Evolutionary conservation across 1,140 invertebrate species (phyloP).

Genomic region (Brachionus rubens): DNA sequence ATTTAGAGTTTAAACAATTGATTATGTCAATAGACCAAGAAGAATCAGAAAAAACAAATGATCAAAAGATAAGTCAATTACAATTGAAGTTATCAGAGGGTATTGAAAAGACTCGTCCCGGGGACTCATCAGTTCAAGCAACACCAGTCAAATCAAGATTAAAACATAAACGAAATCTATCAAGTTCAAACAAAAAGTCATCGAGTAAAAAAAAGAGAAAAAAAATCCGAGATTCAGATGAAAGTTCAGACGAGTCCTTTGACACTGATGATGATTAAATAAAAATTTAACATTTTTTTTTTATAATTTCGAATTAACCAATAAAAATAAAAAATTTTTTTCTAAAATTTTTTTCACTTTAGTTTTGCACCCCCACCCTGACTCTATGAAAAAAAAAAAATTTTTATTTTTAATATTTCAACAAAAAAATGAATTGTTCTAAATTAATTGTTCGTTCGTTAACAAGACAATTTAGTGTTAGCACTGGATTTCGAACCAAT

Average conservation of each 20-base stretch:
- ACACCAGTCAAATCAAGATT: neutral
- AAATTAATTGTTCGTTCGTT: no score
- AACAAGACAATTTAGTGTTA: neutral
- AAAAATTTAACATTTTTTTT: no score
- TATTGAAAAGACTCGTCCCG: constrained; percentile 10
- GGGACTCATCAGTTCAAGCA: neutral
- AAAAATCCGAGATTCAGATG: constrained; percentile 19
- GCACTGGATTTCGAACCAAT: neutral
- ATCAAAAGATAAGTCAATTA: constrained; percentile 7
- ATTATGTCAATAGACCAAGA: constrained; percentile 33
- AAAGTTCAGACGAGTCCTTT: constrained; percentile 7
- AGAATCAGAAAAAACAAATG: neutral
- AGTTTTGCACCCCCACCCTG: no score
- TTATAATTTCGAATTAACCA: no score
- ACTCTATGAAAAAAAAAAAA: no score
- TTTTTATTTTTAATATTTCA: no score
- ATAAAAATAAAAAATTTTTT: no score
- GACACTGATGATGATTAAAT: neutral
- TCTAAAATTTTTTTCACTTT: no score
- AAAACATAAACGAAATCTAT: neutral
- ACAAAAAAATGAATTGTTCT: no score
- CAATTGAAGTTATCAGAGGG: constrained; percentile 31
- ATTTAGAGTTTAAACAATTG: constrained; percentile 43
- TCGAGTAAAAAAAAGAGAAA: constrained; percentile 15
- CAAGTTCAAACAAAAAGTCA: constrained; percentile 13